Evolutionary conservation across 2,113 vertebrate species (phyloP).

Genomic region (Nanorana parkeri): DNA sequence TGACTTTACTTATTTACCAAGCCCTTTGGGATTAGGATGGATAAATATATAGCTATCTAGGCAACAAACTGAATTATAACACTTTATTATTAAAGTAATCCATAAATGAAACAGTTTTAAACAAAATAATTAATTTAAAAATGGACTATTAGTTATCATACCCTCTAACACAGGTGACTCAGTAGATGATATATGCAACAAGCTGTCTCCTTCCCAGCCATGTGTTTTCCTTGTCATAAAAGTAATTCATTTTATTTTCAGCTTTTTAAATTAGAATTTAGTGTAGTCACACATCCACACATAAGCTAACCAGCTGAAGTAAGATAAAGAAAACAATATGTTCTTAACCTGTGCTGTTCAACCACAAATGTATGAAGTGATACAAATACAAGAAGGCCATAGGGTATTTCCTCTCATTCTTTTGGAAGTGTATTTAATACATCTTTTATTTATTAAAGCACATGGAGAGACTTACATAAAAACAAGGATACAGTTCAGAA

Average conservation of each 20-base stretch:
- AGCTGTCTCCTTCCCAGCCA: background rate
- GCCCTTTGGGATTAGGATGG: background rate
- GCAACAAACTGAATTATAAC: background rate
- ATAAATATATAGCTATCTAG: background rate
- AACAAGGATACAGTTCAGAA: conserved; percentile 28
- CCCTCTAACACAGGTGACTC: background rate
- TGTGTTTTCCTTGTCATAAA: conserved; percentile 26
- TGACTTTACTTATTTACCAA: conserved; percentile 12
- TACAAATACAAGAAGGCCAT: conserved; percentile 13
- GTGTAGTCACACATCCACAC: conserved; percentile 13
- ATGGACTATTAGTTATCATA: background rate
- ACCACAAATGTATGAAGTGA: conserved; percentile 23
- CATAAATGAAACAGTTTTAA: background rate
- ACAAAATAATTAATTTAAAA: background rate
- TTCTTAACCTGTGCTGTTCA: conserved; percentile 26
- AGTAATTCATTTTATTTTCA: conserved; percentile 13
- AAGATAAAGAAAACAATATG: conserved; percentile 36
- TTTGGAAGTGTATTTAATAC: conserved; percentile 19
- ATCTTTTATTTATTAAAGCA: conserved; percentile 36
- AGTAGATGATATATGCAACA: background rate
- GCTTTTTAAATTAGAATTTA: conserved; percentile 2
- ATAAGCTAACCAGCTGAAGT: conserved; percentile 32
- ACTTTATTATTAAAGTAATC: background rate
- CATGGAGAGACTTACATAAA: conserved; percentile 17
- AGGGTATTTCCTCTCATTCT: conserved; percentile 26